Evolutionary conservation across 2,797 vertebrate species (phyloP), one percentile per base, ranked within the genome.

Genomic region (Phoeniculus purpureus): DNA sequence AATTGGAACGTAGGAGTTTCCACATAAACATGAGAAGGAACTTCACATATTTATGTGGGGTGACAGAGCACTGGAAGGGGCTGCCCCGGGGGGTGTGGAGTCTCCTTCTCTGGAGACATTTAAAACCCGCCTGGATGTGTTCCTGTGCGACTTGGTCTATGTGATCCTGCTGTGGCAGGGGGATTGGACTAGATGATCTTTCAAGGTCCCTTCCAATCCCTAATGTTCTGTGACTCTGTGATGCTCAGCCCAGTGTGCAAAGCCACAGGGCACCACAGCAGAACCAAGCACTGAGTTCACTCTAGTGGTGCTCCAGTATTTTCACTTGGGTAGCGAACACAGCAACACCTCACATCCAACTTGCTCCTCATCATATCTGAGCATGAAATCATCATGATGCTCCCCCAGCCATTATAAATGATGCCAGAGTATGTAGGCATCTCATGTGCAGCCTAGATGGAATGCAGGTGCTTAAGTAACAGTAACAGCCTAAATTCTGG

Each of bases 221-320:
- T 37, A 37, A 37, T 37, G 37, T 37, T 37, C 37, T 37, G 37
- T 37, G 37, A 37, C 12, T 37, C 37, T 37, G 37, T 37, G 37
- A 37, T 87, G 61, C 27, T 80, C 16, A 0, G 5, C 9, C n/a
- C 1, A 0, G 17, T 3, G 32, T 1, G 20, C 22, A 8, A 4
- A 18, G 54, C 73, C 32, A 59, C 68, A 50, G 37, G 45, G 56
- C 12, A 45, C 17, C 54, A 47, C 52, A 31, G 27, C 27, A 52
- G 58, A 67, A 40, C 27, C 32, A 43, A 37, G 14, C 27, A 54
- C 71, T 20, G 14, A 61, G 68, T 45, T 55, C 40, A n/a, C 34
- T 26, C 29, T 15, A 29, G 54, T 37, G 71, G 54, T 43, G 9
- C 51, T 27, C 25, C 5, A 3, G 4, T 45, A 22, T 9, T 60